Percentiles rank a stretch among this genome's conserved stretches.
These are phyloP conservation scores for Troides oblongomaculatus DNA, from an alignment of 2,888 invertebrate species.

Conservation along the genomic window DNA sequence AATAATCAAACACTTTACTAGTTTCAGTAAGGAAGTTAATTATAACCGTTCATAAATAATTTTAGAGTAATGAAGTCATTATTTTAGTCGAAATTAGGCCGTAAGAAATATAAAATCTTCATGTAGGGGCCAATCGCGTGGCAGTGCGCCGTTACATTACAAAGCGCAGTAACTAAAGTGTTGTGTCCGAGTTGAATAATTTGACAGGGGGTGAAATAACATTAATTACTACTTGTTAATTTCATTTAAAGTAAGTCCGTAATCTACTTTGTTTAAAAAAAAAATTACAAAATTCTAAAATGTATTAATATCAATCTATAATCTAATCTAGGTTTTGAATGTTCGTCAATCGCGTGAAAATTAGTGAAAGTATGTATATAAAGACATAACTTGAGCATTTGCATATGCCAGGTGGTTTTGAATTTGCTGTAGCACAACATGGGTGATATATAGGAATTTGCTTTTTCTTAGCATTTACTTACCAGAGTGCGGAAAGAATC, in stretches of 20 bases:
- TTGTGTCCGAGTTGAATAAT: conserved; percentile 26
- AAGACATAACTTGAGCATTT: too few species aligned
- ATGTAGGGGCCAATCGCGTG: conserved; percentile 15
- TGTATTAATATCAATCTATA: background rate
- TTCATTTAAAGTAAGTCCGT: conserved; percentile 11
- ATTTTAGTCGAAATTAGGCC: background rate
- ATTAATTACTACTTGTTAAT: conserved; percentile 29
- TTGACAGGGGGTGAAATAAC: conserved; percentile 23
- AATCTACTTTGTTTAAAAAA: background rate
- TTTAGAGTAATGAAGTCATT: background rate
- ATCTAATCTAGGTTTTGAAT: too few species aligned
- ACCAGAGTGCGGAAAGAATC: too few species aligned
- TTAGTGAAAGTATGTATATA: too few species aligned
- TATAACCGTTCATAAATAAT: background rate
- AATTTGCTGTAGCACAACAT: too few species aligned
- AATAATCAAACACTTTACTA: background rate
- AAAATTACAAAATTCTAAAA: background rate
- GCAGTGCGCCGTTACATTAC: conserved; percentile 22
- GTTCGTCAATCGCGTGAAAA: too few species aligned
- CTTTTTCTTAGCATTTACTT: too few species aligned
- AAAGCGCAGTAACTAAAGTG: conserved; percentile 22
- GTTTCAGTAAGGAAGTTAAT: background rate
- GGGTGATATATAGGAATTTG: too few species aligned
- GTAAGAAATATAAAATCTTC: conserved; percentile 11
- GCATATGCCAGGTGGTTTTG: too few species aligned